A percentile compares a stretch with the other conserved stretches of the same genome.
phyloP scores from a whole-genome alignment of 1,140 invertebrate species.

The Scaptomyza pallida region DNA sequence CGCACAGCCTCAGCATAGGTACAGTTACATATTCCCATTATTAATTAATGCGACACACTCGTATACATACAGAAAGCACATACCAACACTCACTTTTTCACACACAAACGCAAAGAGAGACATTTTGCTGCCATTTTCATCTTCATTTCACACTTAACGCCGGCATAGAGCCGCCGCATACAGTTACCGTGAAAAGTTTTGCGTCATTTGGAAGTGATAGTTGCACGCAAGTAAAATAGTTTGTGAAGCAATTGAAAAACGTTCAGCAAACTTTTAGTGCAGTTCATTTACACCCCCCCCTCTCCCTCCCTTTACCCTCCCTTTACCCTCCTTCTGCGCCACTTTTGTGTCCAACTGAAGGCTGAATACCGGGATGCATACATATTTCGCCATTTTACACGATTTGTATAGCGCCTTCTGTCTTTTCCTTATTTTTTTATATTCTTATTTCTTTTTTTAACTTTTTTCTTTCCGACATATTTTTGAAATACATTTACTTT shows the following conservation, averaged over 20 bases:
- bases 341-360: slow-evolving; percentile 1
- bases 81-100: neutral
- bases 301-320: too few relatives aligned
- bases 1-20: slow-evolving; percentile 3
- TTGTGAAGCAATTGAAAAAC: slow-evolving; percentile 72
- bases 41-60: slow-evolving; percentile 76
- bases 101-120: neutral
- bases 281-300: too few relatives aligned
- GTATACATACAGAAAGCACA: slow-evolving; percentile 17
- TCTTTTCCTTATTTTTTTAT: slow-evolving; percentile 22
- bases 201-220: slow-evolving; percentile 66
- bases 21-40: slow-evolving; percentile 65
- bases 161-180: slow-evolving; percentile 13
- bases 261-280: slow-evolving; percentile 57
- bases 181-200: slow-evolving; percentile 63
- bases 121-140: neutral
- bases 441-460: slow-evolving; percentile 6
- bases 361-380: slow-evolving; percentile 16
- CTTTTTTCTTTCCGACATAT: slow-evolving; percentile 9
- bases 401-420: slow-evolving; percentile 25
- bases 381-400: slow-evolving; percentile 51
- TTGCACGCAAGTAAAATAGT: slow-evolving; percentile 69
- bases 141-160: slow-evolving; percentile 8
- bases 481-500: slow-evolving; percentile 12
- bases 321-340: too few relatives aligned